These are phyloP conservation scores for Pelagia noctiluca DNA, from an alignment of 30 jellyfish, hydroid and myxozoan species.

Conservation along the genomic window DNA sequence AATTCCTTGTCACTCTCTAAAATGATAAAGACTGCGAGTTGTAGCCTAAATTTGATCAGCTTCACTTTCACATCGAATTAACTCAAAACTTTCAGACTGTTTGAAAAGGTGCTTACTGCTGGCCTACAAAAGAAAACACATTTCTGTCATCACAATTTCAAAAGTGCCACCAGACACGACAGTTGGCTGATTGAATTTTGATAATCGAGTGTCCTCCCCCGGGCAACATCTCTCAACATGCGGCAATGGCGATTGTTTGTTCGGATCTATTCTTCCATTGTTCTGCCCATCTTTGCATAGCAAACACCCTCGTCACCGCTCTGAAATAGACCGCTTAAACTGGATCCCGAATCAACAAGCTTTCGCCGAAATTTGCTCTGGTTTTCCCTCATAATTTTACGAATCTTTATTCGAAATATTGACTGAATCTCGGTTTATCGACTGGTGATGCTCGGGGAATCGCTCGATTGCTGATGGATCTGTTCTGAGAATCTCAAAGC, in stretches of 20 bases:
- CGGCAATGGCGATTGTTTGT: slow-evolving; percentile 72
- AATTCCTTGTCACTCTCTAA: too few relatives aligned
- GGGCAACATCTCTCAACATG: slow-evolving; percentile 40
- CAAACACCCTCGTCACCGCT: slow-evolving; percentile 58
- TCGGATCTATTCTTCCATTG: slow-evolving; percentile 64
- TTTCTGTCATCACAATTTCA: too few relatives aligned
- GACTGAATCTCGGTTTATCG: not conserved
- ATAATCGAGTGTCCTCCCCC: slow-evolving; percentile 31
- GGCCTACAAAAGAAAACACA: too few relatives aligned
- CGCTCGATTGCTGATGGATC: slow-evolving; percentile 53
- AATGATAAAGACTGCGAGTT: too few relatives aligned
- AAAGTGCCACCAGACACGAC: too few relatives aligned
- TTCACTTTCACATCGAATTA: too few relatives aligned
- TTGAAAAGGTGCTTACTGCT: too few relatives aligned
- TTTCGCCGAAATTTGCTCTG: slow-evolving; percentile 12
- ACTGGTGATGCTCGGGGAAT: slow-evolving; percentile 15
- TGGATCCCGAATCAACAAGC: slow-evolving; percentile 39
- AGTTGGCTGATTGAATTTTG: not conserved
- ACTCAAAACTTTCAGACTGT: too few relatives aligned
- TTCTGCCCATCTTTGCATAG: slow-evolving; percentile 41
- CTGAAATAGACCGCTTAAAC: slow-evolving; percentile 73
- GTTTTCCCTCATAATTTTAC: slow-evolving; percentile 28
- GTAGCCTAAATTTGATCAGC: too few relatives aligned
- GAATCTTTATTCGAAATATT: slow-evolving; percentile 18
- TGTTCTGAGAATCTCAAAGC: not conserved